A percentile compares a stretch with the other conserved stretches of the same genome.
phyloP scores from a whole-genome alignment of 2,797 vertebrate genomes.

The Uromys caudimaculatus region DNA sequence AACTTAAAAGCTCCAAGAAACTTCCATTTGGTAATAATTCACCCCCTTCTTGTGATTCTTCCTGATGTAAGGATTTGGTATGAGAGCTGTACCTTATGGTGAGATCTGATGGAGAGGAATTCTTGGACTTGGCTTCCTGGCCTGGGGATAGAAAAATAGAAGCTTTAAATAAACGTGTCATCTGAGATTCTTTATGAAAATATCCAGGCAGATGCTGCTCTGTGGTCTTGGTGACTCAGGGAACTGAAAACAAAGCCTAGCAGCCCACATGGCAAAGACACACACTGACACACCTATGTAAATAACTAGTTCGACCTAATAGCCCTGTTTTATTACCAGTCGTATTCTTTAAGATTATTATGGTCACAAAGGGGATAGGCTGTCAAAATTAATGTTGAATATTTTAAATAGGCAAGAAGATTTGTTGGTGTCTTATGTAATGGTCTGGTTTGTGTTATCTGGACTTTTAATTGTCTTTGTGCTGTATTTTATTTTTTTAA shows the following conservation, averaged over 20 bases:
- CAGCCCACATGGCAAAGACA: neutral
- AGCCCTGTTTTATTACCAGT: neutral
- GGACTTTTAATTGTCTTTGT: neutral
- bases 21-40: neutral
- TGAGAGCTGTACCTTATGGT: neutral
- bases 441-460: neutral
- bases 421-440: neutral
- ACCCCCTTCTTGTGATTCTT: neutral
- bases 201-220: conserved; percentile 31
- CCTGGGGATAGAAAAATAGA: conserved; percentile 3
- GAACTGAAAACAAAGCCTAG: conserved; percentile 36
- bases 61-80: neutral
- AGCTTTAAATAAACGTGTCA: conserved; percentile 2
- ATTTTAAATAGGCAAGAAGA: neutral
- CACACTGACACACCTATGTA: neutral
- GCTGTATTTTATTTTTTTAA: neutral
- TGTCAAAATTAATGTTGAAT: conserved; percentile 9
- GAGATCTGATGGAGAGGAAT: neutral
- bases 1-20: neutral
- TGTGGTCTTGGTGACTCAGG: neutral
- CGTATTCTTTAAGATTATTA: conserved; percentile 54
- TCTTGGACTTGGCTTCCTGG: conserved; percentile 32
- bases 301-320: neutral
- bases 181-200: conserved; percentile 48
- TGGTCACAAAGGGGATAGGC: neutral